phyloP scores from a whole-genome alignment of 2,888 invertebrate genomes.

The Apeira syringaria region DNA sequence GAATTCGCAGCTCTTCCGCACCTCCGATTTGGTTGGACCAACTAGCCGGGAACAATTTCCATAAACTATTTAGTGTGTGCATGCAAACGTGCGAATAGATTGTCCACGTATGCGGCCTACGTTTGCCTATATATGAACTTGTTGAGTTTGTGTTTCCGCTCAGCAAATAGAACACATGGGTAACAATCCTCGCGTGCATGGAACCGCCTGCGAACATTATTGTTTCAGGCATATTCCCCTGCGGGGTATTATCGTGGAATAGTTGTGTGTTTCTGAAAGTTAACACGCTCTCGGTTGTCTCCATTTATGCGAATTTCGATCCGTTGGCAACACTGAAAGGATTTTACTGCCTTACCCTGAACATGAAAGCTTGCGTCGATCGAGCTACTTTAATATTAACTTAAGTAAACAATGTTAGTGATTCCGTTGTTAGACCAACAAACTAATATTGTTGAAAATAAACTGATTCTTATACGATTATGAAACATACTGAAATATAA shows the following conservation, averaged over 20 bases:
- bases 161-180: slow-evolving; percentile 29
- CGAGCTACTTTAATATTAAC: slow-evolving; percentile 10
- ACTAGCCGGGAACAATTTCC: slow-evolving; percentile 40
- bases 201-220: slow-evolving; percentile 35
- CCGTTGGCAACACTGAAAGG: slow-evolving; percentile 33
- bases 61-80: slow-evolving; percentile 50
- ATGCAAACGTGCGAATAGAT: slow-evolving; percentile 45
- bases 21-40: slow-evolving; percentile 35
- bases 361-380: slow-evolving; percentile 8
- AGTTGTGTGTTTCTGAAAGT: slow-evolving; percentile 39
- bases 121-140: slow-evolving; percentile 25
- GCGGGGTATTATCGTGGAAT: slow-evolving; percentile 43
- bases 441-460: too few species aligned
- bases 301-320: slow-evolving; percentile 38
- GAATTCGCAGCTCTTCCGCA: slow-evolving; percentile 13
- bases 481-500: too few species aligned
- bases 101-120: slow-evolving; percentile 28
- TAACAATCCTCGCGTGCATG: slow-evolving; percentile 33
- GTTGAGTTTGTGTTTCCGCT: slow-evolving; percentile 26
- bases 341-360: slow-evolving; percentile 26
- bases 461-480: too few species aligned
- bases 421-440: too few species aligned
- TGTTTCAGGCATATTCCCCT: slow-evolving; percentile 44
- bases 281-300: slow-evolving; percentile 33
- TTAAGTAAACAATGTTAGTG: too few species aligned